Evolutionary conservation across 1,140 invertebrate species (phyloP).

Genomic region (Pachyrhynchus sulphureomaculatus): DNA sequence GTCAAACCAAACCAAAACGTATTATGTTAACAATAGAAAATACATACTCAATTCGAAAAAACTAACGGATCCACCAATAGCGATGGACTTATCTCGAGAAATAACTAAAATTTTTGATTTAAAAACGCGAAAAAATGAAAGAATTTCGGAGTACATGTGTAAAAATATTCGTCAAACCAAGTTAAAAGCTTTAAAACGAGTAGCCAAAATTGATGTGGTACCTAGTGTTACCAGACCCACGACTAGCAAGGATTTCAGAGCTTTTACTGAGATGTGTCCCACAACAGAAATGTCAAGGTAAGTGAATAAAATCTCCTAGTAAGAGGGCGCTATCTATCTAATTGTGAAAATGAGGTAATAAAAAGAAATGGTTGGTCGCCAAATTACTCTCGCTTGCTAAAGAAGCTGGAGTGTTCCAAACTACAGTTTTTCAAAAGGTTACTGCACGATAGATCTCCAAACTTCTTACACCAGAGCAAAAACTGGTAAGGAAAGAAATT

Average conservation of each 20-base stretch:
- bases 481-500: too few species aligned
- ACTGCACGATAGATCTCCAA: too few species aligned
- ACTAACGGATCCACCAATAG: conserved; percentile 6
- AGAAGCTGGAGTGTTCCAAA: too few species aligned
- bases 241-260: conserved; percentile 20
- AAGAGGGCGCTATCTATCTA: background rate
- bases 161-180: conserved; percentile 27
- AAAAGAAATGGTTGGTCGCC: background rate
- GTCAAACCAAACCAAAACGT: background rate
- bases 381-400: too few species aligned
- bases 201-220: background rate
- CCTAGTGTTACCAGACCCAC: background rate
- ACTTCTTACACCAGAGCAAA: too few species aligned
- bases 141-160: conserved; percentile 33
- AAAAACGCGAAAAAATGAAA: conserved; percentile 1
- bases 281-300: conserved; percentile 37
- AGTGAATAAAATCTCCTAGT: background rate
- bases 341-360: background rate
- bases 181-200: conserved; percentile 1
- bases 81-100: conserved; percentile 20
- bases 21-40: background rate
- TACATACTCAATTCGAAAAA: background rate
- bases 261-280: conserved; percentile 29
- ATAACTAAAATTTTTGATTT: conserved; percentile 23
- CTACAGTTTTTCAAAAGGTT: too few species aligned